These are phyloP conservation scores for Chirona hameri DNA, from an alignment of 2,888 invertebrate species.

Conservation along the genomic window DNA sequence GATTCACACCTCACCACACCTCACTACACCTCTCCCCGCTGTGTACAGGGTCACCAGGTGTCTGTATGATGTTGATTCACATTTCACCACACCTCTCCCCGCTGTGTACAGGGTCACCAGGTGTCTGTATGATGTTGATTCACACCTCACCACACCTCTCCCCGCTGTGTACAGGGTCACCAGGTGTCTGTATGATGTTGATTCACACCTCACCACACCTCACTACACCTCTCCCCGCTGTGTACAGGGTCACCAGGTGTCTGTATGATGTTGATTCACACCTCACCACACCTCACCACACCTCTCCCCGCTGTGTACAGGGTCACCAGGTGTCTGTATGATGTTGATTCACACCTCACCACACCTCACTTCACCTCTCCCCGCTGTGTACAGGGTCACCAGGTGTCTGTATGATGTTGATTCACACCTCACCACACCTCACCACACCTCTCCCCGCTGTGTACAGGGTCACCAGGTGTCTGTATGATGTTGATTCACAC, in stretches of 20 bases:
- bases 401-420: conserved; percentile 37
- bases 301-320: background rate
- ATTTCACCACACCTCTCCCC: too few species aligned
- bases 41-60: conserved; percentile 32
- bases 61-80: conserved; percentile 35
- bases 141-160: background rate
- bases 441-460: too few species aligned
- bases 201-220: background rate
- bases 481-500: conserved; percentile 34
- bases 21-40: too few species aligned
- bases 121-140: conserved; percentile 37
- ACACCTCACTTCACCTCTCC: too few species aligned
- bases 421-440: background rate
- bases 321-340: conserved; percentile 37
- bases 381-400: conserved; percentile 24
- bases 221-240: too few species aligned
- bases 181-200: conserved; percentile 37
- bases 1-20: background rate
- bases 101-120: conserved; percentile 27
- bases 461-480: conserved; percentile 34
- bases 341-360: conserved; percentile 14
- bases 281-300: background rate
- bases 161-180: conserved; percentile 22
- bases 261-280: conserved; percentile 36
- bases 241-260: conserved; percentile 33